phyloP scores from a whole-genome alignment of 2,113 vertebrate species.

The Tychaedon coryphoeus region DNA sequence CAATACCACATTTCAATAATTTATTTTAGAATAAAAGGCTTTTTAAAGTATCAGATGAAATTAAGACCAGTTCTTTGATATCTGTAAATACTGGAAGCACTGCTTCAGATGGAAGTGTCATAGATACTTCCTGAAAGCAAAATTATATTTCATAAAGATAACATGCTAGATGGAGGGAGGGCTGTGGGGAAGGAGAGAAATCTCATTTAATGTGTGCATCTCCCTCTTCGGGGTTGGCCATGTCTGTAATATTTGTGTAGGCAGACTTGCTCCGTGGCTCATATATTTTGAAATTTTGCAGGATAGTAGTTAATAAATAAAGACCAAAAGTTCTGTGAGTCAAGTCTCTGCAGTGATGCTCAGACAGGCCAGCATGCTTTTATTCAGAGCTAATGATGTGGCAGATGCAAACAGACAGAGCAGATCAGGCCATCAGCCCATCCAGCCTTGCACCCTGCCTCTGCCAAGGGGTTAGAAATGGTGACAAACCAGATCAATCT shows the following conservation, averaged over 20 bases:
- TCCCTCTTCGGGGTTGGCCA: neutral
- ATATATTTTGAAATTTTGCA: neutral
- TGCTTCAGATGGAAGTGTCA: conserved; percentile 12
- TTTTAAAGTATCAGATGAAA: conserved; percentile 68
- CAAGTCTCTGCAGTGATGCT: neutral
- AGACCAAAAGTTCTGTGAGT: neutral
- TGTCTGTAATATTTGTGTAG: neutral
- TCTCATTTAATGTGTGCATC: neutral
- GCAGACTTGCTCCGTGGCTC: neutral
- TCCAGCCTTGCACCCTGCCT: neutral
- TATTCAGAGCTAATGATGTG: neutral
- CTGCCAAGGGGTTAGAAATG: neutral
- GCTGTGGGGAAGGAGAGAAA: neutral
- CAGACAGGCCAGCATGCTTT: neutral
- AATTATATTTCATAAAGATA: conserved; percentile 49
- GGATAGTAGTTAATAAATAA: neutral
- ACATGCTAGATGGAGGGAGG: neutral
- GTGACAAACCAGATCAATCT: neutral
- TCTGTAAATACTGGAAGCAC: conserved; percentile 64
- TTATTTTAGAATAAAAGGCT: conserved; percentile 69
- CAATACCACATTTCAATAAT: conserved; percentile 64
- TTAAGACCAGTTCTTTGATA: conserved; percentile 59
- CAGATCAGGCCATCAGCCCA: neutral
- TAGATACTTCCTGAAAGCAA: conserved; percentile 58
- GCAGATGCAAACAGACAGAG: neutral